Evolutionary conservation across 2,888 invertebrate genomes (phyloP), one percentile per base, ranked within the genome.

Genomic region (Tethea ocularis): DNA sequence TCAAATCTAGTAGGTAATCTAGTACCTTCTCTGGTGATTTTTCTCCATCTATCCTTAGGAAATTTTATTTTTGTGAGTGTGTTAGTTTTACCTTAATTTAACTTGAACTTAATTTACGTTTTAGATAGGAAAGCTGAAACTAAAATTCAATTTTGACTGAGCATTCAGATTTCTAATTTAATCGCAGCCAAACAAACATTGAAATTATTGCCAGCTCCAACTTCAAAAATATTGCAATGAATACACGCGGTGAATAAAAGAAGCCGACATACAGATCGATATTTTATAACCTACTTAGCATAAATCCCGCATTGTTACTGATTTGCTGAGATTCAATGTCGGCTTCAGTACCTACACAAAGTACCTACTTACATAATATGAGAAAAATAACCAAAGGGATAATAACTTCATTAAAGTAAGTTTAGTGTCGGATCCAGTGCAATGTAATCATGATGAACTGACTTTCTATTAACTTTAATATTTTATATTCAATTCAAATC

Each of bases 231-330:
- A 82, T 78, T 68, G 67, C 71, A 56, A 69, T 61, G 60, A 52
- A 56, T 7, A 60, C 63, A 61, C 69, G 62, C 59, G 71, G 69
- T 64, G 66, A 59, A 63, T 68, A 69, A 80, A 81, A 82, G 73
- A 62, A 70, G 75, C 72, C 74, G 72, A 70, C 69, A 72, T 77
- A 79, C 79, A 77, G 73, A 73, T 67, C 72, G 71, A 86, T 87
- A 87, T 83, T 89, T 91, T 88, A 90, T 80, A 73, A 68, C 68
- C 78, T 88, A 86, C 88, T 89, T 90, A 90, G 75, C 79, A 73
- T 77, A 80, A 84, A 87, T 85, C 86, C 79, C 65, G 60, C 78
- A 82, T 82, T 86, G 83, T 56, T 57, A 17, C 20, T 7, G 36
- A 54, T 13, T 54, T 54, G 36, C 36, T n/a, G 68, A 80, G 72